Base-by-base conservation (phyloP, 2,113 vertebrate genomes). In the Turnix velox region DNA sequence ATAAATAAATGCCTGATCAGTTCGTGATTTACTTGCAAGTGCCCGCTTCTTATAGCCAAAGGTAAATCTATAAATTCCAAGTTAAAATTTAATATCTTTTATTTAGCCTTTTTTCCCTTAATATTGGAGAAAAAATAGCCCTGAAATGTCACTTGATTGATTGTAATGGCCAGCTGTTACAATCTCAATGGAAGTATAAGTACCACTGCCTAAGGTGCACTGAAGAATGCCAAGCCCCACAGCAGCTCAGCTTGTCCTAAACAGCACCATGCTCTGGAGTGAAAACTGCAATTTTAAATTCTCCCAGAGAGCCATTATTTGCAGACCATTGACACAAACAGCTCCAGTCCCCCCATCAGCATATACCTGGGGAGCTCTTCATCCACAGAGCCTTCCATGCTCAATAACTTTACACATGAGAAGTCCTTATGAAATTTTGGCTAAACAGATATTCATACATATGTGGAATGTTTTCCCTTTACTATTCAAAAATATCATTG, bases 231-330 rank as follows among this genome's bases (percentile, higher is more conserved):
- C 96, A 97, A 97, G 65, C 79, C 96, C 93, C 97, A 97, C 0
- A 96, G 96, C 96, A 98, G 51, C 96, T 98, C 95, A 84, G 96
- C 97, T 98, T 96, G 96, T 97, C 97, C 97, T 96, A 84, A 91
- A 96, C 96, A 95, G 92, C 90, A 94, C 88, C 85, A 74, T 35
- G 94, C 94, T 93, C 94, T 97, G 93, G 95, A 97, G 96, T 96
- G 96, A 97, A 97, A 98, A 97, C 92, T 93, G 96, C 96, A 96
- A 96, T 97, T 96, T 97, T 87, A 96, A 97, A 96, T 95, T 97
- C 96, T 98, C 97, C 97, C 75, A 84, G 97, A 97, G 97, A 98
- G 93, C 92, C 96, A 97, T 97, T 97, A 97, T 97, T 98, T 98
- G 96, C 96, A 98, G 98, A 95, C 95, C 97, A 98, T 95, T 97